Evolutionary conservation across 2,797 vertebrate species (phyloP), one percentile per base, ranked within the genome.

Genomic region (Amniataba percoides): DNA sequence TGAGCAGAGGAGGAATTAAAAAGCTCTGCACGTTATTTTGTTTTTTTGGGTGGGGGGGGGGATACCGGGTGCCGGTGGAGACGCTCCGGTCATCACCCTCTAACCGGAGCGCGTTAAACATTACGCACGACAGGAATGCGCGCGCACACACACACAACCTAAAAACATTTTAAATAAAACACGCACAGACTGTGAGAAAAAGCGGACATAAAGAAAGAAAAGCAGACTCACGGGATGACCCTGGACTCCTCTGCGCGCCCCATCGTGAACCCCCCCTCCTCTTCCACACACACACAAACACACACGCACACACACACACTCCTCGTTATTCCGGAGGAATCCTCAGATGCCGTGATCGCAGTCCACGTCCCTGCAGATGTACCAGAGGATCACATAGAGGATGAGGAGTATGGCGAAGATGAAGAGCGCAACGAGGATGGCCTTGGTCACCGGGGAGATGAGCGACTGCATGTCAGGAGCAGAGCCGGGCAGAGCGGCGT

Each of bases 361-460:
- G 94, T 99, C 98, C 91, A 98, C 97, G 93, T 99, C 98, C 79
- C 98, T 96, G 95, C 98, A 99, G 90, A 99, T 99, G 95, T 99
- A 99, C 98, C 98, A 99, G 19, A 99, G 96, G 86, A 99, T 99
- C 93, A 99, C 98, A 92, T 99, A 99, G 59, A 99, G 97, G 91
- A 99, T 99, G 87, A 99, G 96, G 71, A 99, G 96, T 91, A 99
- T 99, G 91, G 98, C 98, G 93, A 99, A 97, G 94, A 99, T 98
- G 94, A 99, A 99, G 61, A 99, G 94, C 78, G 97, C 97, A 83
- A 99, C 97, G 72, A 99, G 95, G 88, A 99, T 95, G 88, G 98
- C 98, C 95, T 98, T 99, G 93, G 96, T 98, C 94, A 99, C 96
- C 78, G 98, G 98, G 81, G 98, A 99, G 86, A 99, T 96, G 92